Evolutionary conservation across 2,113 vertebrate genomes (phyloP).

Genomic region (Chloebia gouldiae): DNA sequence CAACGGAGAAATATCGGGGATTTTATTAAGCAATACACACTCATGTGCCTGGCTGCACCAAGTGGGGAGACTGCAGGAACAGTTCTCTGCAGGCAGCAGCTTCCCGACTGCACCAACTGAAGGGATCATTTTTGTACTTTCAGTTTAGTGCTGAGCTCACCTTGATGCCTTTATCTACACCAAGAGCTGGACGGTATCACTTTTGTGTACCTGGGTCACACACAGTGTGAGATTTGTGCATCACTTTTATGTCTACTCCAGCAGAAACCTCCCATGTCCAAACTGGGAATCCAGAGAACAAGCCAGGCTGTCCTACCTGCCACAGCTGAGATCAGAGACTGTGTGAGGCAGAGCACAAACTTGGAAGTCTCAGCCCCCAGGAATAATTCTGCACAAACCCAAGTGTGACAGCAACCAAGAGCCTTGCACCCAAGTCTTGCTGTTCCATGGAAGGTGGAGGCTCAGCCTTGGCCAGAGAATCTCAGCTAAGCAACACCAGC

Average conservation of each 20-base stretch:
- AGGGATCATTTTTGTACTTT: neutral
- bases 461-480: neutral
- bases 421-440: neutral
- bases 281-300: accelerated
- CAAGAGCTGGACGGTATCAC: accelerated
- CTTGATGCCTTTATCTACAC: neutral
- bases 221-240: accelerated
- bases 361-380: neutral
- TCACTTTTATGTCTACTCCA: neutral
- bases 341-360: neutral
- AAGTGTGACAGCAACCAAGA: neutral
- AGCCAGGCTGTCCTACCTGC: accelerated
- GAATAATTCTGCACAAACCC: neutral
- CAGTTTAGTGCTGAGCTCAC: neutral
- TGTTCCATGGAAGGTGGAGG: neutral
- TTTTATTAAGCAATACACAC: neutral
- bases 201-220: neutral
- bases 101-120: neutral
- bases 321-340: no score
- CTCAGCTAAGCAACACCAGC: neutral
- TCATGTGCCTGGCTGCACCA: neutral
- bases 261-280: neutral
- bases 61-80: no score
- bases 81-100: neutral
- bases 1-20: neutral